These are phyloP conservation scores for Megastigmus dorsalis DNA, from an alignment of 2,888 invertebrate species.

Conservation along the genomic window DNA sequence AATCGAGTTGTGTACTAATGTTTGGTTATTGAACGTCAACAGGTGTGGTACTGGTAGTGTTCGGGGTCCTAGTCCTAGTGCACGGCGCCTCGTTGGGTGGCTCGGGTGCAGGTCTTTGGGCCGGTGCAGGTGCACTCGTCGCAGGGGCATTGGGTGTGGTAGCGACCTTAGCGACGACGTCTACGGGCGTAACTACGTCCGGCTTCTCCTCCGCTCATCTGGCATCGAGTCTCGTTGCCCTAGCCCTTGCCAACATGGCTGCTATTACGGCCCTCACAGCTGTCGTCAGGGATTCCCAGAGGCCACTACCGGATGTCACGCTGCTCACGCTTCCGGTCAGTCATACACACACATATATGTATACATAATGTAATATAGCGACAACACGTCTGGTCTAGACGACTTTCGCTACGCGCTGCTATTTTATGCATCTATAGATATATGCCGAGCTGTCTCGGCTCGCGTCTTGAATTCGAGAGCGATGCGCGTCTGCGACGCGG, in stretches of 20 bases:
- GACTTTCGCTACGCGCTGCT: too few relatives aligned
- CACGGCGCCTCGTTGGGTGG: slow-evolving; percentile 78
- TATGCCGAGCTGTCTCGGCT: too few relatives aligned
- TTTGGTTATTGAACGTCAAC: too few relatives aligned
- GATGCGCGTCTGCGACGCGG: too few relatives aligned
- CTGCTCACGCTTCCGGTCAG: slow-evolving; percentile 66
- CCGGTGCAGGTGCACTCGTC: slow-evolving; percentile 80
- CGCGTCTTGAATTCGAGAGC: too few relatives aligned
- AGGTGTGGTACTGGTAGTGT: slow-evolving; percentile 80
- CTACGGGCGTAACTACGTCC: slow-evolving; percentile 61
- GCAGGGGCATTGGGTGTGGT: slow-evolving; percentile 80
- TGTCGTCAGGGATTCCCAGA: slow-evolving; percentile 78
- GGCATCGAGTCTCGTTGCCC: slow-evolving; percentile 76
- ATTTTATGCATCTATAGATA: too few relatives aligned
- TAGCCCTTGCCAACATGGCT: slow-evolving; percentile 71
- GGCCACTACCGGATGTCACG: slow-evolving; percentile 64
- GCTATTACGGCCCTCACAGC: slow-evolving; percentile 73
- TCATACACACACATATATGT: too few relatives aligned
- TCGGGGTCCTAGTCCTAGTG: slow-evolving; percentile 80
- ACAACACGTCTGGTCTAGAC: too few relatives aligned
- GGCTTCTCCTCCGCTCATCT: slow-evolving; percentile 78
- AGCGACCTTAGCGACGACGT: slow-evolving; percentile 72
- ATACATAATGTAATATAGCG: too few relatives aligned
- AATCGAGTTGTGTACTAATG: too few relatives aligned
- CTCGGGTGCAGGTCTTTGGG: slow-evolving; percentile 82